Base-by-base conservation (phyloP, 2,888 invertebrate species). In the Drosophila falleni region DNA sequence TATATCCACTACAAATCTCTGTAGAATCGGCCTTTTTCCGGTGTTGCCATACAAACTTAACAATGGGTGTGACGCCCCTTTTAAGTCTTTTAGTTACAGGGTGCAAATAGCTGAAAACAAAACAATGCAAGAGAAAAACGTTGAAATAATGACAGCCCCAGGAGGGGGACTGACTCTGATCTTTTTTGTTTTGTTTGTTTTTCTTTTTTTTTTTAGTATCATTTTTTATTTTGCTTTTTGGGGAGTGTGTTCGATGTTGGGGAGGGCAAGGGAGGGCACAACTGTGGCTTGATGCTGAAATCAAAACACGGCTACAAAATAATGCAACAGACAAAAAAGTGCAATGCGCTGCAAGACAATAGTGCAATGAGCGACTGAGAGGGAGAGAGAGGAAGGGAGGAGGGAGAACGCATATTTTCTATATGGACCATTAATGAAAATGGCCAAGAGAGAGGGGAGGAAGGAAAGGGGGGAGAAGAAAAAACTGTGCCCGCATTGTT, bases 91-190 rank as follows among this genome's bases (percentile, higher is more conserved):
- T 15, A 11, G 19, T 44, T 69, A 56, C 75, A 78, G 79, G 75
- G 75, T 76, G 65, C 44, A 64, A 64, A 65, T 69, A 62, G 65
- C 79, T 63, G 62, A 62, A 78, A 74, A 66, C 70, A 63, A 74
- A 76, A 76, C 79, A 76, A 78, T 78, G 79, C 65, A 50, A 65
- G 61, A 56, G 70, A 76, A 74, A 74, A 70, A 70, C 61, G 72
- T 70, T 84, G 82, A 88, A 88, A 80, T 87, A 85, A 85, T 89
- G 87, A 85, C 81, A 74, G 89, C 89, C 87, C 84, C 89, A 70
- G 79, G 77, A 77, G 70, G 62, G 31, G 63, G 87, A 74, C 73
- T 74, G 81, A 50, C 59, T 63, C 31, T 46, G 49, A n/a, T 63
- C 46, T 55, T 53, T 49, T 54, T 10, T 37, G n/a, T 15, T 35